Percentiles rank a stretch among this genome's conserved stretches.
These are phyloP conservation scores for Meganola albula DNA, from an alignment of 2,888 invertebrate species.

Conservation along the genomic window DNA sequence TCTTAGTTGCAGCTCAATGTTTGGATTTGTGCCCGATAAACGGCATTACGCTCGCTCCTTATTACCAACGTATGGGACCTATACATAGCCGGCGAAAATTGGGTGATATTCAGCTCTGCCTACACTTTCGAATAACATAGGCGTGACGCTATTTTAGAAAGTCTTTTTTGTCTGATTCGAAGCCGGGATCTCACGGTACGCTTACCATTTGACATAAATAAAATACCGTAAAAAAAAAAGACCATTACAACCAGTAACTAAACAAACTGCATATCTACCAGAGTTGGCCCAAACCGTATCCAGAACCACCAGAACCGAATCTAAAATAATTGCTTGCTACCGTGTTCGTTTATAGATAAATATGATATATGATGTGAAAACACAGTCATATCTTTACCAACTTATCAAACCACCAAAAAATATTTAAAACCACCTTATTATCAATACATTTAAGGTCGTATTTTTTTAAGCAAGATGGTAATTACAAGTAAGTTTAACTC, in stretches of 20 bases:
- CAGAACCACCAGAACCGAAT: conserved; percentile 42
- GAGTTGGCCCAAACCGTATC: conserved; percentile 23
- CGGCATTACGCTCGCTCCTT: no score
- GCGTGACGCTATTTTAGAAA: no score
- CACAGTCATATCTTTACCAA: conserved; percentile 23
- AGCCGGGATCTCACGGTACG: no score
- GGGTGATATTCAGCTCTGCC: no score
- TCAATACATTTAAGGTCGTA: conserved; percentile 7
- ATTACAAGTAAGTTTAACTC: conserved; percentile 10
- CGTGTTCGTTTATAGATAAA: conserved; percentile 43
- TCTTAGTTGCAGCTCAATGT: no score
- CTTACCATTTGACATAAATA: no score
- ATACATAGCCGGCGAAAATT: no score
- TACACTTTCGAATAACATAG: no score
- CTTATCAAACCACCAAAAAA: conserved; percentile 11
- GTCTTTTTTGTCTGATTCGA: no score
- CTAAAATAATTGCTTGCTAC: conserved; percentile 51
- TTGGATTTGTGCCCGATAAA: no score
- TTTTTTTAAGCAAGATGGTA: conserved; percentile 2
- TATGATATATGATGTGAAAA: conserved; percentile 47
- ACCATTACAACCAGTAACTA: background rate
- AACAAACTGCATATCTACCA: conserved; percentile 11
- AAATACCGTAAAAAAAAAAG: no score
- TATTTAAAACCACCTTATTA: conserved; percentile 4
- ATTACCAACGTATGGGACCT: no score